Evolutionary conservation across 2,888 invertebrate species (phyloP), one percentile per base, ranked within the genome.

Genomic region (Saturnia japonica): DNA sequence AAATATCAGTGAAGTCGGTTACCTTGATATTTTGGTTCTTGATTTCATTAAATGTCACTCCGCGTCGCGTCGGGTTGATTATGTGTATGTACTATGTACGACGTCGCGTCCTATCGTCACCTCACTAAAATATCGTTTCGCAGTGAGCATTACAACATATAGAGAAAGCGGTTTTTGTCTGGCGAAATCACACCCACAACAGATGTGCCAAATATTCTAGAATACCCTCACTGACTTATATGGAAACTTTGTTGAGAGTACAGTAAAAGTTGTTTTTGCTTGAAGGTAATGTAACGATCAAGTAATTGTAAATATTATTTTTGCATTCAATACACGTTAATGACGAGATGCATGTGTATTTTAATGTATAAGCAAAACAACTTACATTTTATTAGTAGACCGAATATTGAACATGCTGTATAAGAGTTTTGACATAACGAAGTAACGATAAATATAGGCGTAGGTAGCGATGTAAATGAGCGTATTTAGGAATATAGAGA

Each of bases 171-270:
- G 86, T 81, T 82, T 74, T 85, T 82, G 87, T 82, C 88, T 91
- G 91, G 91, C 89, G 91, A 93, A 93, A 93, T 90, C 91, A 88
- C 92, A 86, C 93, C 92, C 91, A 93, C 93, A 82, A 78, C 85
- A 80, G 81, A 83, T 88, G 91, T 88, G 92, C 91, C 89, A 89
- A 93, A 91, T 91, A 84, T 88, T 87, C 82, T 83, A 85, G 79
- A 87, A 84, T 84, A 83, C 82, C 85, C 84, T 83, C 72, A 67
- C 71, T n/a, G 67, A 75, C 81, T 78, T 87, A 87, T 84, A 87
- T 82, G 85, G 86, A 78, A 82, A 80, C 82, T 82, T 82, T 84
- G 81, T 84, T 75, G 80, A 79, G 80, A 77, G 77, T 74, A 73
- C 79, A 88, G 89, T 90, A 90, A 90, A 91, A 91, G 90, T 90